A percentile compares a stretch with the other conserved stretches of the same genome.
Evolutionary conservation across 92 coral and sea anemone species (phyloP).

Genomic region (Diadumene lineata): DNA sequence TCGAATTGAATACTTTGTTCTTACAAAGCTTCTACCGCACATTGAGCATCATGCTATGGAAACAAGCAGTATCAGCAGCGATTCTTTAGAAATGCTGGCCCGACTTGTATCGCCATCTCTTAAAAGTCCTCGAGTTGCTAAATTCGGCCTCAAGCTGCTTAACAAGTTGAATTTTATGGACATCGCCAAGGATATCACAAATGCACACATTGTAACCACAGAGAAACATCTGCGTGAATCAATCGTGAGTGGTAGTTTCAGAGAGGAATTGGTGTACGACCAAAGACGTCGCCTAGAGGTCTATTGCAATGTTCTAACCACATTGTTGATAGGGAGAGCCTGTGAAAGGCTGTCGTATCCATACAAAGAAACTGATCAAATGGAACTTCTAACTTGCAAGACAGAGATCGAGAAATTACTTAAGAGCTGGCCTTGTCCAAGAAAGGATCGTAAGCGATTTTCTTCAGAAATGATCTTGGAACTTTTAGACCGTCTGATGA

Average conservation of each 20-base stretch:
- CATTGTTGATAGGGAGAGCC: constrained; percentile 15
- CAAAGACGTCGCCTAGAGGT: constrained; percentile 24
- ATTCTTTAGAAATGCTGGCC: constrained; percentile 26
- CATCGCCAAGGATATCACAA: constrained; percentile 9
- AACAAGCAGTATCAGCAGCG: constrained; percentile 3
- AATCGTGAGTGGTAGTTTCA: constrained; percentile 30
- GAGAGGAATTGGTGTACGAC: not conserved
- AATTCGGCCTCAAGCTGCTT: constrained; percentile 2
- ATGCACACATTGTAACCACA: constrained; percentile 7
- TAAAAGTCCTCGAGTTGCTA: constrained; percentile 25
- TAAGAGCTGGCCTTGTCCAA: not conserved
- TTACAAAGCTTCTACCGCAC: constrained; percentile 16
- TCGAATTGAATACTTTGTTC: constrained; percentile 10
- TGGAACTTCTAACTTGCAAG: not conserved
- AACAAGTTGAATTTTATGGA: not conserved
- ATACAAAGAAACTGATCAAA: constrained; percentile 6
- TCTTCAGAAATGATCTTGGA: constrained; percentile 7
- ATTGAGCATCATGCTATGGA: constrained; percentile 10
- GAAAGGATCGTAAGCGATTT: constrained; percentile 18
- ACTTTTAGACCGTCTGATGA: constrained; percentile 15
- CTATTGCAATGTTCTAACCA: constrained; percentile 14
- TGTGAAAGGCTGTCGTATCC: constrained; percentile 17
- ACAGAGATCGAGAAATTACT: constrained; percentile 10
- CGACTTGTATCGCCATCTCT: constrained; percentile 19
- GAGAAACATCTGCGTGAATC: constrained; percentile 18